Base-by-base conservation (phyloP, 1,140 invertebrate species). In the Vollenhovia emeryi region DNA sequence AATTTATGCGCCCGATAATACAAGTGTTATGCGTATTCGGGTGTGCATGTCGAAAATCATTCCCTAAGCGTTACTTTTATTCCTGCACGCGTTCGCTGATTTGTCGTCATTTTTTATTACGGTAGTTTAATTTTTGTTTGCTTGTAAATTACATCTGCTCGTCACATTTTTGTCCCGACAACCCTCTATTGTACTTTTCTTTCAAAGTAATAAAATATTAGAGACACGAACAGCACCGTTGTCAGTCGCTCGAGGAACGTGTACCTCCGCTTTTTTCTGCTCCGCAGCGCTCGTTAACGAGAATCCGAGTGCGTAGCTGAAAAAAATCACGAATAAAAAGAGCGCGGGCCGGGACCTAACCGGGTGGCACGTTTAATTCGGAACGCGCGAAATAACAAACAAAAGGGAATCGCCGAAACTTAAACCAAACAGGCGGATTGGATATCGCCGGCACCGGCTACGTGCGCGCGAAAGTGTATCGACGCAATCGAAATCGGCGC, bases 351-450 rank as follows among this genome's bases (percentile, higher is more conserved):
- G n/a, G 30, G 24, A 74, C 24, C 69, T 40, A 62, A 74, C 48
- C 33, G 62, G 50, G 68, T 18, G 75, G n/a, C 30, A 24, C 27
- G 64, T 89, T 89, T 90, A 90, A 90, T 90, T 89, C 85, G 88
- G 88, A 76, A 90, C 88, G 88, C 88, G 88, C 88, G 88, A 90
- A 90, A 89, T 90, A 90, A 90, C 88, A 90, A 90, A 90, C 88
- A 90, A 90, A 89, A 85, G 88, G 66, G 85, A 80, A 78, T 57
- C 66, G 74, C 21, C 74, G 88, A 83, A 88, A 89, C 88, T 89
- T 89, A 90, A 90, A 89, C 88, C 88, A 90, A 90, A 90, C 88
- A 90, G 88, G 80, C 88, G 85, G 87, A 90, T 90, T 90, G 88
- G 88, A 90, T 87, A 89, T 87, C 73, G 86, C 30, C 48, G 57